Evolutionary conservation across 2,113 vertebrate species (phyloP).

Genomic region (Capreolus pygargus): DNA sequence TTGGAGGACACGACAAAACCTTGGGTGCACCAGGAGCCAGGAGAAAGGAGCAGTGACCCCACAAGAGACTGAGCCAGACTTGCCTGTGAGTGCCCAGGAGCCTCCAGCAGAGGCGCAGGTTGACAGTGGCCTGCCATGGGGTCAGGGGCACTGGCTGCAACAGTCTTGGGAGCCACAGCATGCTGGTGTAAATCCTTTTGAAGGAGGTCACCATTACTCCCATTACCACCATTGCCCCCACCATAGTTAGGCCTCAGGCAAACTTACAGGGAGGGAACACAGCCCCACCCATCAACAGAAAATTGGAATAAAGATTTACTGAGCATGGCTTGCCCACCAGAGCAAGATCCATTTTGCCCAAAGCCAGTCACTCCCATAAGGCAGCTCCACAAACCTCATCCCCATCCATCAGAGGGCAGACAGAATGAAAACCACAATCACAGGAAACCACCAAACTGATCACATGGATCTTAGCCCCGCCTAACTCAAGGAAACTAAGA

Average conservation of each 20-base stretch:
- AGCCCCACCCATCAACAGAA: background rate
- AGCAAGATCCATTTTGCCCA: background rate
- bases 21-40: background rate
- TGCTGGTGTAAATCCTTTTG: background rate
- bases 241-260: background rate
- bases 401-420: background rate
- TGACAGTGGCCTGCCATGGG: background rate
- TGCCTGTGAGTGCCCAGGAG: background rate
- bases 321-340: background rate
- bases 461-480: background rate
- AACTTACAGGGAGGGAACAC: background rate
- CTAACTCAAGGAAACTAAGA: background rate
- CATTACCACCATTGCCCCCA: background rate
- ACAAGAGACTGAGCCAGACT: background rate
- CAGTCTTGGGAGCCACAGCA: background rate
- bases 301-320: background rate
- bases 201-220: background rate
- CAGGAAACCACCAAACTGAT: background rate
- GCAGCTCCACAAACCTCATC: background rate
- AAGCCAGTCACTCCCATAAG: background rate
- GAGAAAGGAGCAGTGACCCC: background rate
- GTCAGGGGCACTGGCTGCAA: background rate
- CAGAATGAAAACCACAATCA: background rate
- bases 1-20: background rate
- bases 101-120: fast-evolving